Percentiles rank a stretch among this genome's conserved stretches.
Evolutionary conservation across 2,113 vertebrate species (phyloP).

Genomic region (Laterallus jamaicensis): DNA sequence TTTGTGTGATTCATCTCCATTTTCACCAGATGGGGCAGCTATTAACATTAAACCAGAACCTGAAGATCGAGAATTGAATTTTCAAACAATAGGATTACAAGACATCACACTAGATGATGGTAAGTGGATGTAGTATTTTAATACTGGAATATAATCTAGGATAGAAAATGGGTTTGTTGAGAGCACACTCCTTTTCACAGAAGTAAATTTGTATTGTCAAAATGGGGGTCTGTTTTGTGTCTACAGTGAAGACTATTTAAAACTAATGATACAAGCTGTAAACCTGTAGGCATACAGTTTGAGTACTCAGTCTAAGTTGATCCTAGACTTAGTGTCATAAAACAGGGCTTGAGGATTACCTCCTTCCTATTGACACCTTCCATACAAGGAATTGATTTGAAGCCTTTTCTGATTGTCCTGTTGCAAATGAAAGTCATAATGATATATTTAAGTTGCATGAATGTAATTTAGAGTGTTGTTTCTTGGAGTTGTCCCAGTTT

Average conservation of each 20-base stretch:
- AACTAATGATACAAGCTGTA: neutral
- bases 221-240: neutral
- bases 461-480: neutral
- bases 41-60: conserved; percentile 93
- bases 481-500: neutral
- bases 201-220: neutral
- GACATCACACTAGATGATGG: conserved; percentile 99
- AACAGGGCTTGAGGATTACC: neutral
- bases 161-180: neutral
- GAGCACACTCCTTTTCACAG: neutral
- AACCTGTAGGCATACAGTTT: neutral
- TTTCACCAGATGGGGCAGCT: conserved; percentile 80
- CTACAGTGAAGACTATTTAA: neutral
- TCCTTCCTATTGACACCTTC: neutral
- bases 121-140: conserved; percentile 70
- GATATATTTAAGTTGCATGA: neutral
- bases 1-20: conserved; percentile 84
- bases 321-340: neutral
- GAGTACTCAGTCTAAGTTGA: neutral
- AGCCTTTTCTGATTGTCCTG: neutral
- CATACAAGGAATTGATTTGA: neutral
- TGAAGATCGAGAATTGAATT: conserved; percentile 90
- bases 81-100: conserved; percentile 93
- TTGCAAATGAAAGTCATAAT: neutral
- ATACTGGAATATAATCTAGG: neutral